Percentiles rank a stretch among this genome's conserved stretches.
These are phyloP conservation scores for Phalanger gymnotis DNA, from an alignment of 2,797 vertebrate genomes.

Conservation along the genomic window DNA sequence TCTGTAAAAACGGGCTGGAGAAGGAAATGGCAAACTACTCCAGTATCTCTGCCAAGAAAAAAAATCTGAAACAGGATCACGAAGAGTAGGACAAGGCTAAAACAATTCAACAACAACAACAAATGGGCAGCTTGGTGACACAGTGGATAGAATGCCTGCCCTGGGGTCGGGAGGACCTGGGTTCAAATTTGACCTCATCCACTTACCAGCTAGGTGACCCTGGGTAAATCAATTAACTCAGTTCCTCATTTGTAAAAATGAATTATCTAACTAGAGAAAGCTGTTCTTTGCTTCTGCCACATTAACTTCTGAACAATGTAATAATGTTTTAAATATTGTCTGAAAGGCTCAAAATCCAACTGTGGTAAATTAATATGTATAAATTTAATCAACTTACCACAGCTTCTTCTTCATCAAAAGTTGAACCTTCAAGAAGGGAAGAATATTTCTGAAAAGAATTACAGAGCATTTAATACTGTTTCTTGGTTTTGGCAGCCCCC, in stretches of 20 bases:
- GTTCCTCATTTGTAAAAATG: too few relatives aligned
- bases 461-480: background rate
- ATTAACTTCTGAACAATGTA: background rate
- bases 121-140: background rate
- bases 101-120: background rate
- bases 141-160: background rate
- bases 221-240: too few relatives aligned
- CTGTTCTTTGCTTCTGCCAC: background rate
- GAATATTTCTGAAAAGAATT: constrained; percentile 25
- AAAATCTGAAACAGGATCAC: background rate
- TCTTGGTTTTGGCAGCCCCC: background rate
- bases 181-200: too few relatives aligned
- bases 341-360: background rate
- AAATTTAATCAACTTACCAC: constrained; percentile 16
- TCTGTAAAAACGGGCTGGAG: background rate
- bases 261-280: background rate
- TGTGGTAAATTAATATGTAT: background rate
- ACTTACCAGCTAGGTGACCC: too few relatives aligned
- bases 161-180: background rate
- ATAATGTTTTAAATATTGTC: background rate
- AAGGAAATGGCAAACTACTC: background rate
- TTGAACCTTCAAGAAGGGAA: background rate
- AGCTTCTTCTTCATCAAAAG: constrained; percentile 15
- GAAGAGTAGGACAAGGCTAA: background rate
- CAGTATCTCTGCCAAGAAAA: background rate